Conservation (phyloP, 2,888 invertebrate genomes). For the Apantesis nais region DNA sequence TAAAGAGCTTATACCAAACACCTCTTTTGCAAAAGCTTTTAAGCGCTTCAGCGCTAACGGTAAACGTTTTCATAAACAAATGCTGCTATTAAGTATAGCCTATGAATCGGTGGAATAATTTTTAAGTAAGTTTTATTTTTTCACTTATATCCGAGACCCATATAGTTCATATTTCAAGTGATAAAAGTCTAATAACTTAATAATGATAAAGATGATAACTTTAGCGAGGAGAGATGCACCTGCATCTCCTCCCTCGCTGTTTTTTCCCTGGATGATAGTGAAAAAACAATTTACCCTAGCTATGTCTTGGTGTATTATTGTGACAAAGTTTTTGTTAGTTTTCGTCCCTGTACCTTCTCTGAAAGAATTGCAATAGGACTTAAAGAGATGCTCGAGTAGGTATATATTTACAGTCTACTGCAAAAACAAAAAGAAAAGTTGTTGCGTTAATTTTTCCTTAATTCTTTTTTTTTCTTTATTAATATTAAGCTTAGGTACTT, state of each 20-base stretch:
- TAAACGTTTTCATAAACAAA: conserved; percentile 47
- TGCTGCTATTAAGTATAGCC: conserved; percentile 28
- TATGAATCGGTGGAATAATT: not conserved
- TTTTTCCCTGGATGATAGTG: not conserved
- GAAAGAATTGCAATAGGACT: not conserved
- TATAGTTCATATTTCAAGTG: too few species aligned
- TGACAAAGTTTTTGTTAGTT: not conserved
- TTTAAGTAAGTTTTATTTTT: not conserved
- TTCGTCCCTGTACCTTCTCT: too few species aligned
- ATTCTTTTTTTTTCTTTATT: not conserved
- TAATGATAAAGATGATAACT: not conserved
- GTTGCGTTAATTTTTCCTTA: too few species aligned
- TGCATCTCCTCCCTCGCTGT: too few species aligned
- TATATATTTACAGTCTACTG: not conserved
- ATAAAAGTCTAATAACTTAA: not conserved
- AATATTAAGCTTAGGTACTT: too few species aligned
- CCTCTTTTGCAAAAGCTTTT: conserved; percentile 60
- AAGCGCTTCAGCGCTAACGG: conserved; percentile 55
- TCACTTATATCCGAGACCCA: not conserved
- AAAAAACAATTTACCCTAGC: not conserved
- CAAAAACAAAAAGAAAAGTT: too few species aligned
- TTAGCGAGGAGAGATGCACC: not conserved
- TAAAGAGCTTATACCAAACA: conserved; percentile 71
- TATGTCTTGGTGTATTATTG: not conserved
- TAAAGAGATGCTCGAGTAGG: not conserved